Evolutionary conservation across 1,140 invertebrate species (phyloP).

Genomic region (Andricus grossulariae): DNA sequence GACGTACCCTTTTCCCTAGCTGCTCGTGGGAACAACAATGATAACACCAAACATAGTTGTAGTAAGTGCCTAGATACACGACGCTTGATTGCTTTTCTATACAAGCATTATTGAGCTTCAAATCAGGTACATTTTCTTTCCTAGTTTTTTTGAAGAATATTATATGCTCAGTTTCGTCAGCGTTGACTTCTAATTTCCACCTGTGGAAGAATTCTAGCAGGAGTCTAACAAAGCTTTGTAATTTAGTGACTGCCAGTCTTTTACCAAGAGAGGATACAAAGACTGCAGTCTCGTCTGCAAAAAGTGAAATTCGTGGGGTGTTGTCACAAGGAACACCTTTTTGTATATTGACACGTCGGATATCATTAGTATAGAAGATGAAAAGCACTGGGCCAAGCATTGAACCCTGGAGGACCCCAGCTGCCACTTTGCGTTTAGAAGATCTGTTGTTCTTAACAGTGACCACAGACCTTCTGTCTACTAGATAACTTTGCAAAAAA

Average conservation of each 20-base stretch:
- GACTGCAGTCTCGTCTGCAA: too few relatives aligned
- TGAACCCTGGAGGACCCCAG: slow-evolving; percentile 60
- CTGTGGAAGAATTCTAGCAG: slow-evolving; percentile 39
- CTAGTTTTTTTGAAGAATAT: too few relatives aligned
- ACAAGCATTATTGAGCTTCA: neutral
- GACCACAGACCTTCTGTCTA: too few relatives aligned
- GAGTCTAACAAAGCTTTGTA: slow-evolving; percentile 38
- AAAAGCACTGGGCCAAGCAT: slow-evolving; percentile 54
- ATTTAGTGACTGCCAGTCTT: too few relatives aligned
- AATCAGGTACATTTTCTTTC: too few relatives aligned
- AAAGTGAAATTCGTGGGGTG: slow-evolving; percentile 36
- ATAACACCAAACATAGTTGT: too few relatives aligned
- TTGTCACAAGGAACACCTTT: too few relatives aligned
- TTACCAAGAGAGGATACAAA: too few relatives aligned
- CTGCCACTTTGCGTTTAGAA: slow-evolving; percentile 37
- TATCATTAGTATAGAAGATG: slow-evolving; percentile 52
- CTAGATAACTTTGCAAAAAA: too few relatives aligned
- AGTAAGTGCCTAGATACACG: slow-evolving; percentile 61
- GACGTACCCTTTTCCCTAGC: too few relatives aligned
- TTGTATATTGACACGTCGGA: slow-evolving; percentile 45
- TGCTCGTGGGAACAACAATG: too few relatives aligned
- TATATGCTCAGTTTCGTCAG: neutral
- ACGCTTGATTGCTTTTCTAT: slow-evolving; percentile 32
- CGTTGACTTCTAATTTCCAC: too few relatives aligned
- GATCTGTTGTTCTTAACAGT: slow-evolving; percentile 41